Base-by-base conservation (phyloP, 2,888 invertebrate genomes). In the Euphydryas editha region DNA sequence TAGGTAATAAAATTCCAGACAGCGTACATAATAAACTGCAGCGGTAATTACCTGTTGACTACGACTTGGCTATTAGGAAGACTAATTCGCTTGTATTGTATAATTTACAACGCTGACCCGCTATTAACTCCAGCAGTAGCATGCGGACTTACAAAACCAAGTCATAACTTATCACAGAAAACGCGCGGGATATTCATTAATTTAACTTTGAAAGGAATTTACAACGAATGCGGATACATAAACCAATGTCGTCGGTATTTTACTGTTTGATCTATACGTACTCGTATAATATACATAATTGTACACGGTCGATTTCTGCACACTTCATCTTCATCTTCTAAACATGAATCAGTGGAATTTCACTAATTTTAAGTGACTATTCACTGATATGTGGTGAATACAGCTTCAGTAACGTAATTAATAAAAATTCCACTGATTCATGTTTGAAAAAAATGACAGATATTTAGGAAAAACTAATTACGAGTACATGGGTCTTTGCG, bases 1-100 rank as follows among this genome's bases (percentile, higher is more conserved):
- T 0, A 24, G 24, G 24, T 24, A 51, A 24, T 51, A 51, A 51
- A 51, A 51, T 51, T 15, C 24, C 20, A 51, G 15, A 21, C 13
- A 5, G 20, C 24, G 21, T n/a, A 8, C 24, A 51, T 24, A 51
- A 51, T 47, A 20, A 47, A 47, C 47, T 11, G 24, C 17, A 8
- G 10, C 51, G 10, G 54, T 54, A 18, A 54, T 54, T 54, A 62
- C 56, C 57, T 18, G 47, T 62, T 49, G 58, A 51, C 58, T 49
- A 42, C 57, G 21, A 30, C 30, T 57, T 18, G 30, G 54, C 57
- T 20, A 60, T 68, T 64, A 64, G 57, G 39, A 51, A 58, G 65
- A 68, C 54, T 68, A 58, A 68, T 65, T 65, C 65, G 17, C 58
- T 47, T 17, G 44, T 42, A 61, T 68, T 58, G 61, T 57, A 64